Base-by-base conservation (phyloP, 2,797 vertebrate genomes). In the Rhabdomys pumilio region DNA sequence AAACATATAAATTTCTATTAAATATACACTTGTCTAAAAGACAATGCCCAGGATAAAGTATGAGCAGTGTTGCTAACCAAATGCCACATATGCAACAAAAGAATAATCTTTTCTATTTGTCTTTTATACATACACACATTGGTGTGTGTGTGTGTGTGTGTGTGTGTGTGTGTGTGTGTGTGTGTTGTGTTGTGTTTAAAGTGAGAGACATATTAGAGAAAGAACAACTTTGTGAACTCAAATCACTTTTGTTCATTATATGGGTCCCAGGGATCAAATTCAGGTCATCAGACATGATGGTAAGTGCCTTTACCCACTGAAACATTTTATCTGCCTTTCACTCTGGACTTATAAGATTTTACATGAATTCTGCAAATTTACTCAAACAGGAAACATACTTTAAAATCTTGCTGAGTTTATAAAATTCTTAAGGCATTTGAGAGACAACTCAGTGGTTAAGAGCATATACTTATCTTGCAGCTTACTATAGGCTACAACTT, bases 351-450 rank as follows among this genome's bases (percentile, higher is more conserved):
- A 80, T 31, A 22, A 90, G 59, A 79, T 72, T 72, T 38, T 72
- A 90, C 4, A 53, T 24, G 90, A 96, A 2, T 12, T 47, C 63
- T 83, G 38, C 41, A 96, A 77, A 85, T 55, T 41, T 17, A 47
- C 63, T 96, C 76, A 91, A 89, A 87, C 0, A 89, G 19, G 61
- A 88, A 84, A 92, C 63, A 95, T 83, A 29, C 86, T 69, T 91
- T 31, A 85, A 63, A 55, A 91, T 8, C 24, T 44, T 44, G 41
- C 73, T 26, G 41, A 26, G 73, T 76, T 44, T 76, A 22, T 11
- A 73, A 73, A 41, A 24, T 50, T 50, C 19, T 57, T 20, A 34
- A 57, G 19, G 53, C 20, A 7, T 24, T 34, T 20, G 69, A 20
- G 69, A 72, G 17, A 38, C 69, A 72, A 72, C 41, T 57, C 79